Evolutionary conservation across 1,140 invertebrate genomes (phyloP), one percentile per base, ranked within the genome.

Genomic region (Bilobella aurantiaca): DNA sequence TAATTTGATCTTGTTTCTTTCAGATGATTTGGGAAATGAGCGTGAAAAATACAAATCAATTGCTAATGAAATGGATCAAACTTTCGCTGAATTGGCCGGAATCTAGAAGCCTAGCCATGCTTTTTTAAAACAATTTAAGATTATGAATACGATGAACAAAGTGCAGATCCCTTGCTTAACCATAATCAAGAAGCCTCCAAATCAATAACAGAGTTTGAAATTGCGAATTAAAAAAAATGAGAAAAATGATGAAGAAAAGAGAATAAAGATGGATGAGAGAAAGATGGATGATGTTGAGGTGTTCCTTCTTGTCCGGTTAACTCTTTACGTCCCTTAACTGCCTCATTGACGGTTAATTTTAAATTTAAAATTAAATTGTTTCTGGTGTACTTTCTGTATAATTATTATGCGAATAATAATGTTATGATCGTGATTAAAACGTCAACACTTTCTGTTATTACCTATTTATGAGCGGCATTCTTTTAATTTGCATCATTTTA

Each of bases 11-110:
- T 46, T 28, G 58, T 58, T 65, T 67, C 64, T 63, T 73, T 87
- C 84, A 98, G 95, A 98, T 81, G 94, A 98, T 78, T 83, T 98
- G 76, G 84, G 93, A 73, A 87, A 91, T 79, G 93, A 98, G 78
- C 94, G 93, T 81, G 92, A 94, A 83, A 93, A 92, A 83, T 98
- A 94, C 85, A 98, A 98, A 84, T 58, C 62, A 65, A 70, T 70
- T 59, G 65, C 69, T 23, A 93, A 97, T 76, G 93, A 98, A 81
- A 87, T 98, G 85, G 93, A 96, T 80, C 85, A 89, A 77, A 95
- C 92, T 64, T 94, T 96, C 78, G 91, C 92, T 68, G 94, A 97
- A 80, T 83, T 96, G 71, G 89, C 90, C 74, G 91, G 89, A 73
- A 92, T 91, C 78, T 93, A 88, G 84, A 60, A 60, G 47, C 47